Percentiles rank a stretch among this genome's conserved stretches.
Evolutionary conservation across 2,888 invertebrate genomes (phyloP).

Genomic region (Drosophila suboccidentalis): DNA sequence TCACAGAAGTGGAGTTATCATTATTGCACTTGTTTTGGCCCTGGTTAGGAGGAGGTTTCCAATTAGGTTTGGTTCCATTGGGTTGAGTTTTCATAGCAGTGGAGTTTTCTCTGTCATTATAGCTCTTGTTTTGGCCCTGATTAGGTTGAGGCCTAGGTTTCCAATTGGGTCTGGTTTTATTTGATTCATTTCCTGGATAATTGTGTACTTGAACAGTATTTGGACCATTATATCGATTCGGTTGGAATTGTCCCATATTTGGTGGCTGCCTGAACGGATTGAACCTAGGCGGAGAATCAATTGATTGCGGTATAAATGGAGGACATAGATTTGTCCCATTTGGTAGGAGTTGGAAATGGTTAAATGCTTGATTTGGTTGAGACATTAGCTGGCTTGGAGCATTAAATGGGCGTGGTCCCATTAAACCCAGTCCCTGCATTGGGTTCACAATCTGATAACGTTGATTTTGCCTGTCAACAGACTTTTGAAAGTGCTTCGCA

Average conservation of each 20-base stretch:
- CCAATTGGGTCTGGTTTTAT: neutral
- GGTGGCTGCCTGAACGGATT: slow-evolving; percentile 14
- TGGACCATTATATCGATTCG: neutral
- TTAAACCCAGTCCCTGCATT: neutral
- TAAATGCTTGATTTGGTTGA: neutral
- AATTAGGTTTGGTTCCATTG: neutral
- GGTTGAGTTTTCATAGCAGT: neutral
- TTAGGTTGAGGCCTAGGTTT: neutral
- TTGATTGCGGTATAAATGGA: neutral
- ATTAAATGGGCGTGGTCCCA: neutral
- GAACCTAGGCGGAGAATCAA: neutral
- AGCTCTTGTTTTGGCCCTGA: neutral
- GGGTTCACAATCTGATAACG: neutral
- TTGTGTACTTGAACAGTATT: neutral
- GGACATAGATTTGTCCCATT: neutral
- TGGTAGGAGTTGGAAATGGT: neutral
- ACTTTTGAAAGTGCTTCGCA: slow-evolving; percentile 9
- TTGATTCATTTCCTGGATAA: neutral
- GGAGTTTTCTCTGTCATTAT: neutral
- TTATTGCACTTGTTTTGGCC: neutral
- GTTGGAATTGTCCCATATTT: neutral
- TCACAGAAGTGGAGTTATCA: neutral
- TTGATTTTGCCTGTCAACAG: neutral
- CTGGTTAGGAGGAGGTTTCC: too few relatives aligned
- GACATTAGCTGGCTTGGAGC: neutral